phyloP scores from a whole-genome alignment of 2,113 vertebrate genomes.

The Entelurus aequoreus region DNA sequence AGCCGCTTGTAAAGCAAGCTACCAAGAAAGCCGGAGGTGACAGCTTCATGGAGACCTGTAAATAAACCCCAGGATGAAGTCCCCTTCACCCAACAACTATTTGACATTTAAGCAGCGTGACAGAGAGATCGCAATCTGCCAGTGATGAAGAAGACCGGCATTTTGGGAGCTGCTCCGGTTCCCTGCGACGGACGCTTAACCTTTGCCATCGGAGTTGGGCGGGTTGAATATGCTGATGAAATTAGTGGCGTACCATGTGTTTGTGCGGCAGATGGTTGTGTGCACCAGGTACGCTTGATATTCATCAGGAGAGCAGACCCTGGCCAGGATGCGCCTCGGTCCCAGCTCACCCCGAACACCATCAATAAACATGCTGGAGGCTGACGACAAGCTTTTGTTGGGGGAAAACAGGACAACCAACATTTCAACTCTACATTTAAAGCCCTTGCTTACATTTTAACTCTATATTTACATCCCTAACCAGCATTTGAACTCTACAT shows the following conservation, averaged over 20 bases:
- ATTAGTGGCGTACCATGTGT: constrained; percentile 67
- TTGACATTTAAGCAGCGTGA: constrained; percentile 58
- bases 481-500: no score
- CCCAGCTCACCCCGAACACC: constrained; percentile 58
- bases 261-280: constrained; percentile 71
- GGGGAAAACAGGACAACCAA: constrained; percentile 1
- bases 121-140: constrained; percentile 50
- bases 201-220: constrained; percentile 42
- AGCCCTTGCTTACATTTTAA: no score
- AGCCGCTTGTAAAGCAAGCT: no score
- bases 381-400: constrained; percentile 32
- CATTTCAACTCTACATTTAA: neutral
- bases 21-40: neutral
- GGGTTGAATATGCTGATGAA: constrained; percentile 79
- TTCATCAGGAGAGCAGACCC: constrained; percentile 63
- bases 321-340: constrained; percentile 44
- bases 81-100: constrained; percentile 32
- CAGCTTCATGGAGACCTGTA: constrained; percentile 2
- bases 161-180: constrained; percentile 38
- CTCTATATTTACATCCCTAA: no score
- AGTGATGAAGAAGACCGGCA: constrained; percentile 18
- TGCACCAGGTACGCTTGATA: constrained; percentile 63
- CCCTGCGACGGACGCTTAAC: constrained; percentile 49
- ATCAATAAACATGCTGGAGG: constrained; percentile 51
- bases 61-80: constrained; percentile 22